These are phyloP conservation scores for Epistrophe eligans DNA, from an alignment of 2,888 invertebrate genomes.

Conservation along the genomic window DNA sequence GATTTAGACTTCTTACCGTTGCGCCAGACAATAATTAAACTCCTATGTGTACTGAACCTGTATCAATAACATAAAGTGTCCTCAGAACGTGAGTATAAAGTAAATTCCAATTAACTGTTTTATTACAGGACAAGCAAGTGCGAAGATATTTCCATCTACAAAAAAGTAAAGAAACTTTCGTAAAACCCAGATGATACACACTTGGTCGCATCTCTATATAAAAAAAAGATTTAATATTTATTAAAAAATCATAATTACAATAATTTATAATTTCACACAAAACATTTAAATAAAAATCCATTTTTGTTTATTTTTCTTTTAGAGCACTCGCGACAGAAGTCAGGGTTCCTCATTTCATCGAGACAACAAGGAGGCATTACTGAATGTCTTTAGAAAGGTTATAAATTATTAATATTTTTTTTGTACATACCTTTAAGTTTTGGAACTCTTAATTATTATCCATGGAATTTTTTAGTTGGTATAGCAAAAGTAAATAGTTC, in stretches of 20 bases:
- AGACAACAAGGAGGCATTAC: constrained; percentile 38
- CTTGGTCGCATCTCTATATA: constrained; percentile 10
- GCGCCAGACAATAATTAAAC: constrained; percentile 65
- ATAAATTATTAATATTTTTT: background rate
- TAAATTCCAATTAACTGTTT: constrained; percentile 72
- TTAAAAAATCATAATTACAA: background rate
- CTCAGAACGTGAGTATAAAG: constrained; percentile 74
- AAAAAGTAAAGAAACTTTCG: constrained; percentile 20
- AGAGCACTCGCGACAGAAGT: constrained; percentile 40
- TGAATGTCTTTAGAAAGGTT: constrained; percentile 48
- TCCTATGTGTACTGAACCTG: constrained; percentile 68
- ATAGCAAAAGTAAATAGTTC: too few relatives aligned
- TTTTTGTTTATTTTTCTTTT: constrained; percentile 45
- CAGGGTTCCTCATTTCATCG: constrained; percentile 44
- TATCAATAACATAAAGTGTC: constrained; percentile 51
- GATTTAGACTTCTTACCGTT: constrained; percentile 74
- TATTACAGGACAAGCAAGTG: constrained; percentile 59
- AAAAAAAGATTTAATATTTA: background rate
- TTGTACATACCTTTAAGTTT: background rate
- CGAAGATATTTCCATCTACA: constrained; percentile 4
- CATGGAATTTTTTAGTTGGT: too few relatives aligned
- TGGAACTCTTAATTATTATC: background rate
- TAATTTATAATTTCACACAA: background rate
- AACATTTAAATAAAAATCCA: background rate
- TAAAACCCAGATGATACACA: constrained; percentile 27